phyloP scores from a whole-genome alignment of 2,797 vertebrate genomes.

The Peromyscus melanophrys region DNA sequence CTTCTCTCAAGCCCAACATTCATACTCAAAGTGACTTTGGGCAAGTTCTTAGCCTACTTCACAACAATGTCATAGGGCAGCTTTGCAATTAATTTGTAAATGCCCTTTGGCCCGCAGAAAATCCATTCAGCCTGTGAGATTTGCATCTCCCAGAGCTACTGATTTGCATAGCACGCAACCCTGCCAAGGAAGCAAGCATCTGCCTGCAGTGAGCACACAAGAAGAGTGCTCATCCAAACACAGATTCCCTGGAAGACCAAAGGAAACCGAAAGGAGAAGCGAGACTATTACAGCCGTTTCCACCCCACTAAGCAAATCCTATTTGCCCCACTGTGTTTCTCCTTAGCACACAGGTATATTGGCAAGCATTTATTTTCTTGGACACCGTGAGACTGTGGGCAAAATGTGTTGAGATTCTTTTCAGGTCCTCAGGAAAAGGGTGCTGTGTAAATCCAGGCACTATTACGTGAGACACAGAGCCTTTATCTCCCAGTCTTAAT shows the following conservation, averaged over 20 bases:
- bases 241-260: constrained; percentile 19
- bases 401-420: constrained; percentile 47
- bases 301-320: background rate
- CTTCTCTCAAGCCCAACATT: background rate
- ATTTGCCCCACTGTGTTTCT: constrained; percentile 48
- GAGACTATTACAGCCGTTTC: constrained; percentile 1
- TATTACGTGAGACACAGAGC: constrained; percentile 56
- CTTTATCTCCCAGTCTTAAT: constrained; percentile 78
- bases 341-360: constrained; percentile 42
- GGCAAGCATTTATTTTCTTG: constrained; percentile 57
- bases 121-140: constrained; percentile 79
- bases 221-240: constrained; percentile 51
- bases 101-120: constrained; percentile 82
- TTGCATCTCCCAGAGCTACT: constrained; percentile 75
- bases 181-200: constrained; percentile 59
- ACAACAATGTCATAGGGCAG: constrained; percentile 70
- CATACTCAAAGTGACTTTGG: constrained; percentile 73
- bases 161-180: constrained; percentile 71
- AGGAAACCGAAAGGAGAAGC: background rate
- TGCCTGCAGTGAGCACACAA: constrained; percentile 37
- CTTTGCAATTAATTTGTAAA: constrained; percentile 80
- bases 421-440: constrained; percentile 69
- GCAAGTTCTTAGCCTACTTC: constrained; percentile 73
- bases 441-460: constrained; percentile 67
- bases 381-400: background rate